Conservation (phyloP, 2,888 invertebrate species). For the Omphaloscelis lunosa region DNA sequence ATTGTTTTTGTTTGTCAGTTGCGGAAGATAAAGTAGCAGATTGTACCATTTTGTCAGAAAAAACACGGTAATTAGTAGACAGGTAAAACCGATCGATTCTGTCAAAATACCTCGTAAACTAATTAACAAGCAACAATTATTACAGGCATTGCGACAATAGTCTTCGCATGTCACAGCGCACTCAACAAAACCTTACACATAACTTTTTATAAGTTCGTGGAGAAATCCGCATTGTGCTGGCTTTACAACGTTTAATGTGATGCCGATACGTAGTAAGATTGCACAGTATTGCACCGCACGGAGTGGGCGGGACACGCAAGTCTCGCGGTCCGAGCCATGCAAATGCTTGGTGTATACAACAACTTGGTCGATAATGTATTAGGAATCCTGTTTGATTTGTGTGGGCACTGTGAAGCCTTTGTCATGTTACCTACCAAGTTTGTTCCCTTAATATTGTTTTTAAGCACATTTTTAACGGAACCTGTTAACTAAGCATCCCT, state of each 20-base stretch:
- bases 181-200: slow-evolving; percentile 78
- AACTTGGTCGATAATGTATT: slow-evolving; percentile 82
- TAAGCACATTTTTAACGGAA: slow-evolving; percentile 21
- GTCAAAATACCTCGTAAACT: slow-evolving; percentile 53
- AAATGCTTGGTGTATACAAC: slow-evolving; percentile 84
- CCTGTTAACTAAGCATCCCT: background rate
- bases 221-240: slow-evolving; percentile 83
- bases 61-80: slow-evolving; percentile 12
- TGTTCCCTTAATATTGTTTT: slow-evolving; percentile 54
- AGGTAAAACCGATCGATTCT: slow-evolving; percentile 25
- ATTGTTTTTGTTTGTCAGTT: slow-evolving; percentile 5
- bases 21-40: background rate
- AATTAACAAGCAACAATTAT: slow-evolving; percentile 66
- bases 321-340: slow-evolving; percentile 82
- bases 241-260: slow-evolving; percentile 85
- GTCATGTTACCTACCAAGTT: slow-evolving; percentile 65
- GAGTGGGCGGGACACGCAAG: slow-evolving; percentile 89
- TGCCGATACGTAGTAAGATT: slow-evolving; percentile 87
- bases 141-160: slow-evolving; percentile 76
- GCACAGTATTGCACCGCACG: slow-evolving; percentile 82
- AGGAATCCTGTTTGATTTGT: slow-evolving; percentile 88
- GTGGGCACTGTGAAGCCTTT: slow-evolving; percentile 84
- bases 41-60: slow-evolving; percentile 28
- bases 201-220: slow-evolving; percentile 80
- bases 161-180: slow-evolving; percentile 81